phyloP scores from a whole-genome alignment of 2,797 vertebrate genomes.

The Sebastes melanostomus region DNA sequence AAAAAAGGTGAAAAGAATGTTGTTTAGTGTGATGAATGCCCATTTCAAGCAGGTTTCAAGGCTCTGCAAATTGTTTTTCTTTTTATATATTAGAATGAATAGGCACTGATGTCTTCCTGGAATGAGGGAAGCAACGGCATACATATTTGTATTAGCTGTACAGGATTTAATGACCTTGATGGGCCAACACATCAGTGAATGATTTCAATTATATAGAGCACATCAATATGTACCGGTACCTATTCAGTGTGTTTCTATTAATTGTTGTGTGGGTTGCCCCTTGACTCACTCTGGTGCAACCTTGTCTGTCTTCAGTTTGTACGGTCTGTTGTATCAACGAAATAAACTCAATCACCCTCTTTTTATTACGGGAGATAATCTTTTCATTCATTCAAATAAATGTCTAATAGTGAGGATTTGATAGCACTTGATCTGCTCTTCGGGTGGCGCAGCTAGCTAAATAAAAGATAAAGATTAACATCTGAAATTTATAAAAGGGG shows the following conservation, averaged over 20 bases:
- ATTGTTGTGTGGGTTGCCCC: neutral
- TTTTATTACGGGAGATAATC: neutral
- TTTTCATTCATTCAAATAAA: neutral
- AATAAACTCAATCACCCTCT: neutral
- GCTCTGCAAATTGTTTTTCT: constrained; percentile 4
- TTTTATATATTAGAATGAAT: neutral
- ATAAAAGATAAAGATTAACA: neutral
- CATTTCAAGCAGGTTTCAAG: constrained; percentile 7
- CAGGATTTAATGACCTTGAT: constrained; percentile 7
- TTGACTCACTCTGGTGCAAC: neutral
- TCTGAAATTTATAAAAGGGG: neutral
- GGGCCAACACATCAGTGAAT: neutral
- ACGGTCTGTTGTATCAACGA: neutral
- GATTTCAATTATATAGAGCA: neutral
- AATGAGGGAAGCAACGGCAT: neutral
- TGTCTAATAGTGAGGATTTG: neutral
- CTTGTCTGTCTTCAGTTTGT: neutral
- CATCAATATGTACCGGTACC: neutral
- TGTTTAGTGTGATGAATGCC: constrained; percentile 8
- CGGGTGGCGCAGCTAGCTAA: neutral
- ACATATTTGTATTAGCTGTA: neutral
- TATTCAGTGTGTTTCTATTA: neutral
- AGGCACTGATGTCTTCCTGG: neutral
- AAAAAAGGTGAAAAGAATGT: constrained; percentile 14
- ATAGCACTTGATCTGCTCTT: neutral